Evolutionary conservation across 2,113 vertebrate species (phyloP).

Genomic region (Carettochelys insculpta): DNA sequence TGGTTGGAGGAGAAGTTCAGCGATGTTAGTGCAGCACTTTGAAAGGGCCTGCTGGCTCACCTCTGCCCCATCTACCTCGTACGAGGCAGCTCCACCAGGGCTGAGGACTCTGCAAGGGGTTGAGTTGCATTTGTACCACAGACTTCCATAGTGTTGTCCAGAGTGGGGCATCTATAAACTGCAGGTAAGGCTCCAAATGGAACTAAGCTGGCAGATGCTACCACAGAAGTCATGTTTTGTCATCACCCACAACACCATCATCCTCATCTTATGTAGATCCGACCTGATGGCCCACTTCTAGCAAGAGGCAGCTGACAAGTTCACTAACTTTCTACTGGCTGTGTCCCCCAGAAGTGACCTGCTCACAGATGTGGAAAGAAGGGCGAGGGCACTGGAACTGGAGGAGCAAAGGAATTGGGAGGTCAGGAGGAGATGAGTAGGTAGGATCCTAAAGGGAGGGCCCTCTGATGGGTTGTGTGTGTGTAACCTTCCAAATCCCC

Average conservation of each 20-base stretch:
- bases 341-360: neutral
- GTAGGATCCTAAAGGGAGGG: neutral
- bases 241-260: neutral
- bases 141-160: no score
- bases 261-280: neutral
- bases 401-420: neutral
- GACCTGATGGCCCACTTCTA: neutral
- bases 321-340: neutral
- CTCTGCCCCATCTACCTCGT: no score
- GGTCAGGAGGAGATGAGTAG: neutral
- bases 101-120: neutral
- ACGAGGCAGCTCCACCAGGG: neutral
- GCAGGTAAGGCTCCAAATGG: neutral
- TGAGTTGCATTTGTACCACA: neutral
- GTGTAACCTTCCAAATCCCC: neutral
- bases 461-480: neutral
- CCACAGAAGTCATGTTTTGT: neutral
- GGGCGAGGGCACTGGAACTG: neutral
- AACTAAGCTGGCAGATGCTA: neutral
- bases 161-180: no score
- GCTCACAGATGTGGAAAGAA: neutral
- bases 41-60: neutral
- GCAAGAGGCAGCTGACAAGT: neutral
- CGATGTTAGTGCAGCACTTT: neutral
- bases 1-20: neutral